Conservation (phyloP, 92 coral and sea anemone species). For the Epizoanthus rinbou region DNA sequence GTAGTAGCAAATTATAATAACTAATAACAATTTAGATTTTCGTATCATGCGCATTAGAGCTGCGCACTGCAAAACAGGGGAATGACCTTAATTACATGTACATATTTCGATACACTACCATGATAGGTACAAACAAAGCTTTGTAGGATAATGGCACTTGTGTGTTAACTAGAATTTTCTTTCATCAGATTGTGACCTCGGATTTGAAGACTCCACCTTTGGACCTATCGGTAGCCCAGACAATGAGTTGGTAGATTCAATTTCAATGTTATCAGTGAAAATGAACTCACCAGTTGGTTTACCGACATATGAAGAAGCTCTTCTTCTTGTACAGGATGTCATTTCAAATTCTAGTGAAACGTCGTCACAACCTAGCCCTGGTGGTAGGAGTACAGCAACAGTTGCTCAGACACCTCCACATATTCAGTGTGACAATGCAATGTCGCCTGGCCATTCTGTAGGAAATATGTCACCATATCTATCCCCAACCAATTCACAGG, state of each 20-base stretch:
- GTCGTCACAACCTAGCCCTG: constrained; percentile 69
- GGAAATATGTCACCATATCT: constrained; percentile 61
- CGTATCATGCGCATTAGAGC: too few species aligned
- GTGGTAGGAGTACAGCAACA: constrained; percentile 69
- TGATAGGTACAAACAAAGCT: too few species aligned
- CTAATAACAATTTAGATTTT: too few species aligned
- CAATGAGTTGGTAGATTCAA: constrained; percentile 56
- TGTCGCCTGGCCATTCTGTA: constrained; percentile 12
- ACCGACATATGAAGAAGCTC: constrained; percentile 86
- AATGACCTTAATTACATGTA: too few species aligned
- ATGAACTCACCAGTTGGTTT: constrained; percentile 45
- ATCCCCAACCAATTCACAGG: constrained; percentile 59
- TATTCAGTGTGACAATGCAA: constrained; percentile 7
- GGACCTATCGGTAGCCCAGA: constrained; percentile 55
- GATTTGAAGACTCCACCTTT: constrained; percentile 60
- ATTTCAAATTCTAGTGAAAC: constrained; percentile 63
- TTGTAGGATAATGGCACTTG: not conserved
- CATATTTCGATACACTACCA: too few species aligned
- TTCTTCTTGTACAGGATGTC: constrained; percentile 70
- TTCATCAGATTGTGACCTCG: constrained; percentile 61
- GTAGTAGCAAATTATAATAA: too few species aligned
- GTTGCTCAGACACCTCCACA: constrained; percentile 47
- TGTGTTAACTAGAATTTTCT: not conserved
- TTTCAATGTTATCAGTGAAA: constrained; percentile 50
- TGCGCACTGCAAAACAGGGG: too few species aligned